Conservation (phyloP, 2,797 vertebrate species). For the Lithobates sylvaticus region DNA sequence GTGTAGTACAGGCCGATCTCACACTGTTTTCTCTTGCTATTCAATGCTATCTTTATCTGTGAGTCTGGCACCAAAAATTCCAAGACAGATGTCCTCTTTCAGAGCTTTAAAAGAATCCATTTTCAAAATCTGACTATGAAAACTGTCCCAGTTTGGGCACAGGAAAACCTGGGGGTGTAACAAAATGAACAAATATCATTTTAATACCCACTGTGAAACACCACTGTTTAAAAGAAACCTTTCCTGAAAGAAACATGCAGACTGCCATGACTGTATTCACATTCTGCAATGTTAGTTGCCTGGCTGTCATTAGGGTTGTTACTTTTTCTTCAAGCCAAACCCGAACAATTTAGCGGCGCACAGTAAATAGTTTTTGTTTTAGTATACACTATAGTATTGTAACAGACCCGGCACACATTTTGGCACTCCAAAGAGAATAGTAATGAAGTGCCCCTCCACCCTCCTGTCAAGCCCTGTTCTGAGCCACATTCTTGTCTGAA, state of each 20-base stretch:
- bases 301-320: no score
- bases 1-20: not conserved
- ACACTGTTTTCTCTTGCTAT: not conserved
- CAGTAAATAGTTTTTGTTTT: no score
- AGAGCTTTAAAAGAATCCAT: not conserved
- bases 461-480: no score
- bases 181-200: not conserved
- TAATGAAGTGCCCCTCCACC: no score
- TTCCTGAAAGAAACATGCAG: not conserved
- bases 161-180: not conserved
- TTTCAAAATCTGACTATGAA: not conserved
- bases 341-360: no score
- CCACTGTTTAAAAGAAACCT: no score
- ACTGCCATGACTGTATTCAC: not conserved
- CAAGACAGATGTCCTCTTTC: not conserved
- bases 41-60: not conserved
- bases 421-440: no score
- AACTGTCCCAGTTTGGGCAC: not conserved
- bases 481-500: no score
- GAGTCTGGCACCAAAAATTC: constrained; percentile 7
- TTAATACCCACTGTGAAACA: not conserved
- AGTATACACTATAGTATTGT: no score
- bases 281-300: not conserved
- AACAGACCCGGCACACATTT: no score
- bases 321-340: no score